Evolutionary conservation across 2,797 vertebrate genomes (phyloP).

Genomic region (Sebastes steindachneri): DNA sequence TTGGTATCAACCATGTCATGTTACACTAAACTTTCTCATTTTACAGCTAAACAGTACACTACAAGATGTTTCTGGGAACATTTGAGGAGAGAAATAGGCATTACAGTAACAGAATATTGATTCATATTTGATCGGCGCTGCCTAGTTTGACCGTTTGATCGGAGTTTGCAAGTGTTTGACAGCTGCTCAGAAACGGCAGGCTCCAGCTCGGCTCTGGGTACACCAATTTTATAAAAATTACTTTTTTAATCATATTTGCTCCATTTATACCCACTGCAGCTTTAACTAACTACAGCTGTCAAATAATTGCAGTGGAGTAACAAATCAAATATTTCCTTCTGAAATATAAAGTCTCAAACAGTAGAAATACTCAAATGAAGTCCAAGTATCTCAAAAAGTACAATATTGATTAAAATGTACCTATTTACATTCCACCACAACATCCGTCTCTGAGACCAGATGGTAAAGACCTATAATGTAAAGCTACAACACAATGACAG

Average conservation of each 20-base stretch:
- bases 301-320: neutral
- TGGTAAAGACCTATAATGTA: neutral
- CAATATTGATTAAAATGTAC: neutral
- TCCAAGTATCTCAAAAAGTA: neutral
- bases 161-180: neutral
- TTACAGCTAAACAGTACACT: no score
- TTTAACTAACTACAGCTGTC: neutral
- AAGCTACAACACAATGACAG: neutral
- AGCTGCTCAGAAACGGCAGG: neutral
- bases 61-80: no score
- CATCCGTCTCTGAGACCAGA: neutral
- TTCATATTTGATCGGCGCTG: neutral
- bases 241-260: neutral
- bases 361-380: neutral
- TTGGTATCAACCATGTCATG: no score
- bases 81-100: no score
- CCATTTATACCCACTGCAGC: neutral
- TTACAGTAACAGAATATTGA: neutral
- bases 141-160: neutral
- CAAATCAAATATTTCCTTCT: neutral
- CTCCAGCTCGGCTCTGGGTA: neutral
- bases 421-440: neutral
- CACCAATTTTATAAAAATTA: neutral
- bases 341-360: neutral
- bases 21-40: no score